A percentile compares a stretch with the other conserved stretches of the same genome.
These are phyloP conservation scores for Heliangelus exortis DNA, from an alignment of 2,797 vertebrate species.

Conservation along the genomic window DNA sequence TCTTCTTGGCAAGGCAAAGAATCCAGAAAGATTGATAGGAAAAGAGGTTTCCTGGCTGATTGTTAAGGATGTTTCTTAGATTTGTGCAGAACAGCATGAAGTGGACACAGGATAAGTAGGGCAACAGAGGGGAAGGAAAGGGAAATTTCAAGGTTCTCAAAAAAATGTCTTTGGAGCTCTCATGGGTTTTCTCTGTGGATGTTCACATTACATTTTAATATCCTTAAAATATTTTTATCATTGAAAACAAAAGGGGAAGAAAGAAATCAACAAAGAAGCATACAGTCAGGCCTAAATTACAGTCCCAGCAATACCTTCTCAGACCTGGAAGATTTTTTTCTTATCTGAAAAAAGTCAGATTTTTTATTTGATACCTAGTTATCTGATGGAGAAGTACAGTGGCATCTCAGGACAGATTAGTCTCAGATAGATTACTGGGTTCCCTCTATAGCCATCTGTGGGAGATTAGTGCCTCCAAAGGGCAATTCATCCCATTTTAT, in stretches of 20 bases:
- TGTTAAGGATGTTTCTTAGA: constrained; percentile 47
- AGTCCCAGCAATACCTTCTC: not conserved
- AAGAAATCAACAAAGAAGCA: not conserved
- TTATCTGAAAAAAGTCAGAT: not conserved
- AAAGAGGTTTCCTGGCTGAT: constrained; percentile 42
- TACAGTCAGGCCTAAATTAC: not conserved
- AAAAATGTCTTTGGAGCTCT: not conserved
- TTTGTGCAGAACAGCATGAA: constrained; percentile 29
- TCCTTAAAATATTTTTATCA: not conserved
- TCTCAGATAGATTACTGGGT: not conserved
- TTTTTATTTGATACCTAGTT: not conserved
- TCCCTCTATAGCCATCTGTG: not conserved
- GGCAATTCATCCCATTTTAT: not conserved
- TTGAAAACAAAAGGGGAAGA: not conserved
- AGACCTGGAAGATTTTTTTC: not conserved
- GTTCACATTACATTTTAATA: not conserved
- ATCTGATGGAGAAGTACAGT: not conserved
- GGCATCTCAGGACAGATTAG: not conserved
- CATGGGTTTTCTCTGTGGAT: not conserved
- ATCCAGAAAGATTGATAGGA: constrained; percentile 49
- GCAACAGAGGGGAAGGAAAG: not conserved
- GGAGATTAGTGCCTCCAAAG: not conserved
- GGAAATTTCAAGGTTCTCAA: constrained; percentile 15
- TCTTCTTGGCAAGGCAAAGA: constrained; percentile 31
- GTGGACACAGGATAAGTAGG: not conserved